Conservation (phyloP, 2,888 invertebrate genomes). For the Rhagium mordax region DNA sequence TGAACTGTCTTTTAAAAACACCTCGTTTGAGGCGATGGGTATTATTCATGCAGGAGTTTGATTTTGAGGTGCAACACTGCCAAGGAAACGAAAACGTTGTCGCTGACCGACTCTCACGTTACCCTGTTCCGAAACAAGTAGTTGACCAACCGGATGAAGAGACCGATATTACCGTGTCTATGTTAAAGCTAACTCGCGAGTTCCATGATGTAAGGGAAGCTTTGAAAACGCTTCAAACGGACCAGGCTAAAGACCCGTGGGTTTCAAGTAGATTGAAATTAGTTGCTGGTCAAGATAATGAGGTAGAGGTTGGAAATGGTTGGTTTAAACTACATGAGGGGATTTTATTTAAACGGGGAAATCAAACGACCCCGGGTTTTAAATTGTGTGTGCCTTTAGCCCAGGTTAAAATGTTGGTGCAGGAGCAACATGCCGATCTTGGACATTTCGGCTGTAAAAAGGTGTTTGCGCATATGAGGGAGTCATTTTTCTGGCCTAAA, state of each 20-base stretch:
- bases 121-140: neutral
- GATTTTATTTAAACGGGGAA: neutral
- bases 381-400: neutral
- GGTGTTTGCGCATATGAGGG: neutral
- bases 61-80: conserved; percentile 22
- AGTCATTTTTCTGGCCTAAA: conserved; percentile 7
- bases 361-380: neutral
- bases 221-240: neutral
- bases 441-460: conserved; percentile 24
- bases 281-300: neutral
- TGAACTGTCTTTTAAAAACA: conserved; percentile 20
- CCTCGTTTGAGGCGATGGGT: conserved; percentile 22
- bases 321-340: neutral
- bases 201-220: neutral
- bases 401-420: neutral
- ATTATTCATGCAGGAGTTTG: conserved; percentile 19
- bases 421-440: neutral
- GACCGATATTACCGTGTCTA: neutral
- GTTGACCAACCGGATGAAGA: neutral
- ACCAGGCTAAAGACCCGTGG: neutral
- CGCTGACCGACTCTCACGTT: conserved; percentile 23
- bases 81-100: conserved; percentile 24
- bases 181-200: neutral
- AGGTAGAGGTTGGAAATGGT: neutral
- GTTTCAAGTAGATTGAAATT: neutral